Conservation (phyloP, 1,140 invertebrate species). For the Heterodera schachtii region DNA sequence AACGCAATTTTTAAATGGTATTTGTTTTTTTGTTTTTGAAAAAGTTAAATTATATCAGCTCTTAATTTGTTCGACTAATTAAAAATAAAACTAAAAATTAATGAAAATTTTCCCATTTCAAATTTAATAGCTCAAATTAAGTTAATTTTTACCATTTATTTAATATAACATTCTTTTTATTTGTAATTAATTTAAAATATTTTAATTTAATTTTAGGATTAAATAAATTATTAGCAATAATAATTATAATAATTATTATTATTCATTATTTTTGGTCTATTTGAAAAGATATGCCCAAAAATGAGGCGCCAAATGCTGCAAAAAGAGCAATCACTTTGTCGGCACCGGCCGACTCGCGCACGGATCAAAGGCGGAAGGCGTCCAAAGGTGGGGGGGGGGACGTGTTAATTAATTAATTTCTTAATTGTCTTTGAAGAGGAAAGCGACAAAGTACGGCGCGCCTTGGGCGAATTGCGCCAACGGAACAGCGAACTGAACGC, state of each 20-base stretch:
- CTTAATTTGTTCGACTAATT: not conserved
- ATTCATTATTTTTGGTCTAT: not conserved
- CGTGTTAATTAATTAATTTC: not conserved
- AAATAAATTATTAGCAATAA: not conserved
- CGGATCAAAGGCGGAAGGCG: slow-evolving; percentile 15
- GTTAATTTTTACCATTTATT: not conserved
- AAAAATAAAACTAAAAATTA: not conserved
- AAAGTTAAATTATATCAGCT: not conserved
- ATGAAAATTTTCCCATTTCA: not conserved
- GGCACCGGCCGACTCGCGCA: slow-evolving; percentile 23
- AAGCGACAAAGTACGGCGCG: slow-evolving; percentile 15
- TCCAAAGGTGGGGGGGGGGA: slow-evolving; percentile 6
- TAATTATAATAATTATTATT: not conserved
- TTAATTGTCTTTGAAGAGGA: slow-evolving; percentile 12
- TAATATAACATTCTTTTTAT: not conserved
- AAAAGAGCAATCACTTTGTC: slow-evolving; percentile 21
- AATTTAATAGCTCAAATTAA: not conserved
- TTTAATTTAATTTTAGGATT: not conserved
- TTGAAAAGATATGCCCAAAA: slow-evolving; percentile 7
- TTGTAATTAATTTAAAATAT: not conserved
- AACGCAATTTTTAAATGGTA: too few species aligned
- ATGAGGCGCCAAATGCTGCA: slow-evolving; percentile 6
- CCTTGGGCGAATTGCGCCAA: slow-evolving; percentile 22
- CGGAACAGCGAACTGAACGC: slow-evolving; percentile 29
- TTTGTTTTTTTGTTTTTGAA: not conserved